These are phyloP conservation scores for Gambelia wislizenii DNA, from an alignment of 2,797 vertebrate genomes.

Conservation along the genomic window DNA sequence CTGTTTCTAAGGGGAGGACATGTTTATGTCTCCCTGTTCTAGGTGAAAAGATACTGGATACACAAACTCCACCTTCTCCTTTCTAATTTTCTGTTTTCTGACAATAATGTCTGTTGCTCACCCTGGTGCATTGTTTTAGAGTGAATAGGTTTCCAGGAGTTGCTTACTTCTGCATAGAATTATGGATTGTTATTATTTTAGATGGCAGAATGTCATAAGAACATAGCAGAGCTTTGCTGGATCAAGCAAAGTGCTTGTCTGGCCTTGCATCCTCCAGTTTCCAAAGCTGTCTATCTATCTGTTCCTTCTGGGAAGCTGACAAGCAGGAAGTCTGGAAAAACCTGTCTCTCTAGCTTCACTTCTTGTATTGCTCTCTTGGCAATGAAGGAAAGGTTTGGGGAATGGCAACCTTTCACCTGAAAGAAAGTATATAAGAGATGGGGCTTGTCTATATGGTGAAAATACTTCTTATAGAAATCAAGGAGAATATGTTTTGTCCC, in stretches of 20 bases:
- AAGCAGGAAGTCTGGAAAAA: not conserved
- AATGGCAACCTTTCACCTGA: not conserved
- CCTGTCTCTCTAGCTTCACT: not conserved
- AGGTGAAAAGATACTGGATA: conserved; percentile 8
- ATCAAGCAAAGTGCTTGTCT: not conserved
- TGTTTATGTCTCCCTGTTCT: not conserved
- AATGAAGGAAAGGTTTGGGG: not conserved
- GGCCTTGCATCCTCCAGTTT: not conserved
- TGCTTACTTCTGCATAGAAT: not conserved
- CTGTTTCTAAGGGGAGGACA: not conserved
- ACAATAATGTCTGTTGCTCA: not conserved
- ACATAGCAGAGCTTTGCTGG: not conserved
- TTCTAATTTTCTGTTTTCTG: not conserved
- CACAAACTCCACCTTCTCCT: conserved; percentile 36
- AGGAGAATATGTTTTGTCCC: too few species aligned
- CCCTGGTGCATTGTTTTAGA: not conserved
- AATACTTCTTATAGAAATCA: too few species aligned
- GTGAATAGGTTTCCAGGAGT: not conserved
- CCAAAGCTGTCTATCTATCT: not conserved
- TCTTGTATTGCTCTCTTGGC: not conserved
- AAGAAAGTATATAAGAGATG: too few species aligned
- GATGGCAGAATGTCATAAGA: not conserved
- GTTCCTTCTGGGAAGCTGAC: not conserved
- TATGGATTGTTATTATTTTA: conserved; percentile 4
- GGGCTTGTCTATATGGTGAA: too few species aligned